Base-by-base conservation (phyloP, 2,797 vertebrate genomes). In the Australoheros facetus region DNA sequence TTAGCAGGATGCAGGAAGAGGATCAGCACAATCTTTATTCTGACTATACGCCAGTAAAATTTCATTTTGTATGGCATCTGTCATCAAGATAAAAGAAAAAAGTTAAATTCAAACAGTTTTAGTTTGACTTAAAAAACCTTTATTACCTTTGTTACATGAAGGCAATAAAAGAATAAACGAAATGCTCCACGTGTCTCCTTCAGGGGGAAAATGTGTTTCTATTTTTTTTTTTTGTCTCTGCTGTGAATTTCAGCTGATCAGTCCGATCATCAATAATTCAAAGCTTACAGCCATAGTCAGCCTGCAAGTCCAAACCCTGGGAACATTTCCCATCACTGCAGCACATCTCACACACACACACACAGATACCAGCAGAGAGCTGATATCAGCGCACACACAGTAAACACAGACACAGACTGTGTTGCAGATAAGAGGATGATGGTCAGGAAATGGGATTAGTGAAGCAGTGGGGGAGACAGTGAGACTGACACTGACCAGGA, bases 41-140 rank as follows among this genome's bases (percentile, higher is more conserved):
- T 11, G 32, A 37, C 58, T 34, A 4, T 3, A n/a, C 2, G 0
- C 11, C 10, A 0, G 11, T 21, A 11, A 37, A 3, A 3, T n/a
- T 19, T 37, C 32, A 4, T 2, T 16, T 60, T 0, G 11, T 5
- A 26, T 42, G 45, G 5, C 37, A 45, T 45, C n/a, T 62, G 34
- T 62, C 59, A 23, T 8, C 2, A 4, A 48, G 7, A 48, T 16
- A 17, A 48, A 48, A 5, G 11, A 42, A 13, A 42, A 48, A 16
- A 16, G 58, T 16, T 2, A 16, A 60, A 39, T 39, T 39, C 21
- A 23, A 60, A 60, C 7, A 60, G 59, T 0, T 34, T 3, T 62
- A 42, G n/a, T 39, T 62, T 62, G 58, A 23, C 19, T 57, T 2
- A 30, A 9, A 57, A 30, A 57, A 30, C 26, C 4, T 37, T 14